phyloP scores from a whole-genome alignment of 2,888 invertebrate genomes.

The Mayetiola destructor region DNA sequence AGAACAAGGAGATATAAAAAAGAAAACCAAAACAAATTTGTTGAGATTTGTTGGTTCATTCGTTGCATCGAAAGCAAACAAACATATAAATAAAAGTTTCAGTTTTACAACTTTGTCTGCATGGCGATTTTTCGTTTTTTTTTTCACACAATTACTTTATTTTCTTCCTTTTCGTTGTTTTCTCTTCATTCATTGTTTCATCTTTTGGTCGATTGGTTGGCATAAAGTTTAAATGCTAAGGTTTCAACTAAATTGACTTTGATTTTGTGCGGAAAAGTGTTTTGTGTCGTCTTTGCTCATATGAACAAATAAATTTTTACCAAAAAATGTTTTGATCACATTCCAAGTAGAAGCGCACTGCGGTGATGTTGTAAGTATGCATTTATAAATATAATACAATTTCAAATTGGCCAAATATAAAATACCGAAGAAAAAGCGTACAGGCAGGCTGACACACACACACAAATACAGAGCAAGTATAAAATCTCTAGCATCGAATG shows the following conservation, averaged over 20 bases:
- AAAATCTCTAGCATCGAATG: no score
- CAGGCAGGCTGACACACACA: no score
- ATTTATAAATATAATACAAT: slow-evolving; percentile 6
- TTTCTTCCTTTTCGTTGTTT: no score
- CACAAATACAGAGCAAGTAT: no score
- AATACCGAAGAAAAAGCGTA: not conserved
- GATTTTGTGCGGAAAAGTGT: not conserved
- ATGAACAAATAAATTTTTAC: no score
- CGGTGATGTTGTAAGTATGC: not conserved
- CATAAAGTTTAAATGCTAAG: slow-evolving; percentile 7
- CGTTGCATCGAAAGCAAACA: not conserved
- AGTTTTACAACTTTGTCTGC: not conserved
- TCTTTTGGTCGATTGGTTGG: not conserved
- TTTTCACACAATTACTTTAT: not conserved
- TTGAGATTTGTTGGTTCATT: no score
- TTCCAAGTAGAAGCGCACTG: slow-evolving; percentile 11
- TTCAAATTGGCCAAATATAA: no score
- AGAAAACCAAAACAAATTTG: no score
- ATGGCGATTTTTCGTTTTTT: not conserved
- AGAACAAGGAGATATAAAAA: no score
- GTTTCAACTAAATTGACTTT: slow-evolving; percentile 1
- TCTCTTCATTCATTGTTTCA: not conserved
- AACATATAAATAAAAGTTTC: slow-evolving; percentile 1
- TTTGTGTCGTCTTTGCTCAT: no score
- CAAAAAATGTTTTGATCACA: slow-evolving; percentile 12